Conservation (phyloP, 2,113 vertebrate genomes). For the Tamias sibiricus region DNA sequence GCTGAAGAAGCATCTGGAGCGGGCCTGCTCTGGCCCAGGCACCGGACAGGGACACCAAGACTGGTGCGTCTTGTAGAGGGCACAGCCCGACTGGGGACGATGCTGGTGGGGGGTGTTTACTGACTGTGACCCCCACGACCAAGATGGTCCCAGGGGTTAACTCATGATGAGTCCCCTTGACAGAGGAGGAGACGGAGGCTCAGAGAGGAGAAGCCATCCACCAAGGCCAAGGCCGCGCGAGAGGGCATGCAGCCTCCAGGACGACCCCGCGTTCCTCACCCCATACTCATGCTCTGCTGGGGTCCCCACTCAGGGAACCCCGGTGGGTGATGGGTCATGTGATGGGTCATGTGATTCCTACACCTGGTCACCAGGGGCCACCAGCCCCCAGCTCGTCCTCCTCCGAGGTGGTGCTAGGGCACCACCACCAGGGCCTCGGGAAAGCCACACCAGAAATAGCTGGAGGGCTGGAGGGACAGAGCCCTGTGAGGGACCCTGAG, state of each 20-base stretch:
- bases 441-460: neutral
- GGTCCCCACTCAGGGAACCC: neutral
- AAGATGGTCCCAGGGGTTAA: neutral
- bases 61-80: rapidly evolving
- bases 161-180: neutral
- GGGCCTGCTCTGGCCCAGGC: no score
- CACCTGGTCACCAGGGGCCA: neutral
- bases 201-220: neutral
- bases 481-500: neutral
- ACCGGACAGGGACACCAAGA: neutral
- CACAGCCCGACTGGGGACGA: neutral
- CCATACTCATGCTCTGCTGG: neutral
- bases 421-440: neutral
- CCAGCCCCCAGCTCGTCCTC: neutral
- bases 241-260: neutral
- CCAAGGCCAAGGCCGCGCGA: neutral
- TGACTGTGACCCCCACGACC: neutral
- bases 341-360: neutral
- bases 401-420: neutral
- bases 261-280: rapidly evolving
- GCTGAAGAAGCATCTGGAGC: neutral
- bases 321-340: neutral
- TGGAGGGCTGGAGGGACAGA: neutral
- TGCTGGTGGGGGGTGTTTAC: neutral
- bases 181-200: neutral